Evolutionary conservation across 2,797 vertebrate genomes (phyloP).

Genomic region (Okamejei kenojei): DNA sequence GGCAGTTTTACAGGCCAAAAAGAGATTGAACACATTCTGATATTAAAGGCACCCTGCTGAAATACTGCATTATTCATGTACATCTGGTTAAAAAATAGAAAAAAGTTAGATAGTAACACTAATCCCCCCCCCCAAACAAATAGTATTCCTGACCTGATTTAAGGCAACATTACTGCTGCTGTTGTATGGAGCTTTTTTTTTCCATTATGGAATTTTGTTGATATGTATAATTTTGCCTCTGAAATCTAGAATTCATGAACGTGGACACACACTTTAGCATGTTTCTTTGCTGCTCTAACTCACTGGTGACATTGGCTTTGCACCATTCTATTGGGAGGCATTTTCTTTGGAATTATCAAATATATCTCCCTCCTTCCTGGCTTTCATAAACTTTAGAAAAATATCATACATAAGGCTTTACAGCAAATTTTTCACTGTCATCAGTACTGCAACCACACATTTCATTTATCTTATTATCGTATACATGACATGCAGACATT

Average conservation of each 20-base stretch:
- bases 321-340: conserved; percentile 1
- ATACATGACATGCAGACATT: not conserved
- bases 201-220: conserved; percentile 32
- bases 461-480: conserved; percentile 18
- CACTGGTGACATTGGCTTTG: not conserved
- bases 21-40: not conserved
- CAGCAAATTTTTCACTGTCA: conserved; percentile 18
- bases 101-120: not conserved
- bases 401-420: conserved; percentile 36
- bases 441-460: conserved; percentile 21
- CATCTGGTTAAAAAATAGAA: conserved; percentile 34
- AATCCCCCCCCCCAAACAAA: conserved; percentile 18
- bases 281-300: not conserved
- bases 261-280: not conserved
- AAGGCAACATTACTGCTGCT: conserved; percentile 26
- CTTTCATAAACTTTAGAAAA: conserved; percentile 17
- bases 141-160: conserved; percentile 28
- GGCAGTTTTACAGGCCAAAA: conserved; percentile 23
- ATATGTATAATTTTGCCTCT: conserved; percentile 29
- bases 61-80: conserved; percentile 35
- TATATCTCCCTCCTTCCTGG: not conserved
- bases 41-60: conserved; percentile 18
- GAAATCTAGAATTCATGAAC: conserved; percentile 6
- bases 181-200: not conserved
- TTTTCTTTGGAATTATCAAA: conserved; percentile 36